Base-by-base conservation (phyloP, 2,113 vertebrate species). In the Notothenia coriiceps region DNA sequence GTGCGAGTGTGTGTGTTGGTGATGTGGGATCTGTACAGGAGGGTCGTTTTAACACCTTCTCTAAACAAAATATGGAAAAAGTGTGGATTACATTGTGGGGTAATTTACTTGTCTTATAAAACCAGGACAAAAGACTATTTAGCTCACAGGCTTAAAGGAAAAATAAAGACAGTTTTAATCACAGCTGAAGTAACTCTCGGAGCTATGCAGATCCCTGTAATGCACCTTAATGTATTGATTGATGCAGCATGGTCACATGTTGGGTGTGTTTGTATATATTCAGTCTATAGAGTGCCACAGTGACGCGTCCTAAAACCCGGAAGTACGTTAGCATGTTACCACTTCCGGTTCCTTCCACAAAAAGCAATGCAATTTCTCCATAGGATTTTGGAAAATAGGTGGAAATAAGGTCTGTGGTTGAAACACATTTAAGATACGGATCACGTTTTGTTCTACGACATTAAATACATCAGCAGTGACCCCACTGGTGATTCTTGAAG, bases 1-100 rank as follows among this genome's bases (percentile, higher is more conserved):
- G 50, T 60, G 56, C 69, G 74, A 63, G 40, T 84, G 72, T 72
- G 50, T 76, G 67, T 64, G 22, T 29, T 47, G 68, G 29, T 77
- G n/a, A 63, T 70, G 78, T 66, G 52, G 33, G 67, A 40, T 50
- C 77, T 77, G 70, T 76, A 69, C 68, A 81, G 22, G 52, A 81
- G 73, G 72, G 77, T 91, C 1, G 79, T 90, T 93, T 89, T 86
- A 51, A 79, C 81, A 90, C 84, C 59, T 74, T 71, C 74, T 70
- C 65, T 50, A 44, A 79, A 50, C 80, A 70, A 61, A 83, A 71
- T 51, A 83, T 75, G 87, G 72, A 86, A 83, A 75, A 79, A 89
- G 20, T 17, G 79, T 63, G 46, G 69, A 84, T 64, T 55, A 33
- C 72, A 62, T 56, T 68, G 49, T 59, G 35, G 54, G 25, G 68